Evolutionary conservation across 2,888 invertebrate species (phyloP).

Genomic region (Morpho achilles): DNA sequence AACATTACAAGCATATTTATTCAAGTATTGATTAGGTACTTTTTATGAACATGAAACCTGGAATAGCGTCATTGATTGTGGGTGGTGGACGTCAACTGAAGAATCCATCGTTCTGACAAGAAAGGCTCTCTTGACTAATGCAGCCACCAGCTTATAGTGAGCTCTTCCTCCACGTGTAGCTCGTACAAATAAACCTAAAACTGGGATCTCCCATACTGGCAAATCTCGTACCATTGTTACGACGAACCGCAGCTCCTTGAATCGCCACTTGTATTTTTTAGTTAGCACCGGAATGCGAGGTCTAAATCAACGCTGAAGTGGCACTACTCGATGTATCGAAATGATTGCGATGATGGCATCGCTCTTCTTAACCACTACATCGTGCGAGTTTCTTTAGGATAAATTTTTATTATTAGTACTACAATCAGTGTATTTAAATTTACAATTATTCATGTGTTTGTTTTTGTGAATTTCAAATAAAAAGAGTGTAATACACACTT

Average conservation of each 20-base stretch:
- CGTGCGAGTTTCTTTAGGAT: constrained; percentile 2
- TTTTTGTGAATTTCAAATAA: too few species aligned
- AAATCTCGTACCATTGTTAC: constrained; percentile 45
- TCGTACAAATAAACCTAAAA: constrained; percentile 46
- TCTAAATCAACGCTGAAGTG: constrained; percentile 46
- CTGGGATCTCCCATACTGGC: constrained; percentile 41
- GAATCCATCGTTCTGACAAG: constrained; percentile 44
- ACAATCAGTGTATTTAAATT: too few species aligned
- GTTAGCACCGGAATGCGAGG: constrained; percentile 56
- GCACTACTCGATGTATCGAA: constrained; percentile 38
- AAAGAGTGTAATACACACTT: too few species aligned
- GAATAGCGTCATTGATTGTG: constrained; percentile 40
- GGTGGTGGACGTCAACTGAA: constrained; percentile 47
- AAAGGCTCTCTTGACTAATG: constrained; percentile 39
- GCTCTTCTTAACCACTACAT: constrained; percentile 15
- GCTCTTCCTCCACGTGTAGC: constrained; percentile 34
- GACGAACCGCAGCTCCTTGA: constrained; percentile 55
- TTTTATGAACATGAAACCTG: constrained; percentile 22
- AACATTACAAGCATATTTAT: constrained; percentile 13
- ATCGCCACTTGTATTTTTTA: constrained; percentile 61
- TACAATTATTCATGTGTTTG: too few species aligned
- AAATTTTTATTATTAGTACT: background rate
- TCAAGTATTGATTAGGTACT: constrained; percentile 10
- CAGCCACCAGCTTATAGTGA: constrained; percentile 40
- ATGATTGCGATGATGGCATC: constrained; percentile 32